Percentiles rank a stretch among this genome's conserved stretches.
phyloP scores from a whole-genome alignment of 2,888 invertebrate species.

The Drosophila antonietae region DNA sequence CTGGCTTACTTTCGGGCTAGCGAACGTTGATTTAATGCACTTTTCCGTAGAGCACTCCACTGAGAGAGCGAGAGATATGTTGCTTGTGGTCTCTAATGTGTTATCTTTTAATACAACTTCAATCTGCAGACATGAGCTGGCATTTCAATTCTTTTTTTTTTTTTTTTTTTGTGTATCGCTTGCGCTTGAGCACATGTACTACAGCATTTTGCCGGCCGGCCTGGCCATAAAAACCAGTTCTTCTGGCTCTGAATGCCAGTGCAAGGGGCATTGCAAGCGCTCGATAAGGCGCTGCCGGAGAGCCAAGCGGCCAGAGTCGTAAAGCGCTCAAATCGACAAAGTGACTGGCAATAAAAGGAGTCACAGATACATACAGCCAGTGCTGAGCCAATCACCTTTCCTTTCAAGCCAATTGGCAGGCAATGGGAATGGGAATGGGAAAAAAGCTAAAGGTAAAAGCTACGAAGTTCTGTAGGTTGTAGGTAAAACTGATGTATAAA shows the following conservation, averaged over 20 bases:
- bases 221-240: constrained; percentile 68
- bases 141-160: constrained; percentile 28
- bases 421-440: not conserved
- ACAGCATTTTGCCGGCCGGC: constrained; percentile 67
- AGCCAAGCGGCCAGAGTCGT: constrained; percentile 25
- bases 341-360: constrained; percentile 58
- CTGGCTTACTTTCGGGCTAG: constrained; percentile 70
- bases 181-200: constrained; percentile 33
- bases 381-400: constrained; percentile 4
- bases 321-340: constrained; percentile 42
- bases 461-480: not conserved
- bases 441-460: not conserved
- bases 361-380: constrained; percentile 25
- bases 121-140: constrained; percentile 69
- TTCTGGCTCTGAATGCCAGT: constrained; percentile 41
- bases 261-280: constrained; percentile 34
- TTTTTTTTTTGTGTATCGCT: constrained; percentile 22
- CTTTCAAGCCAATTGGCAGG: not conserved
- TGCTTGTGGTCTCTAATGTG: constrained; percentile 57
- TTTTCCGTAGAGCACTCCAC: constrained; percentile 46
- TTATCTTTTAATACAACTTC: constrained; percentile 76
- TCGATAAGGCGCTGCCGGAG: constrained; percentile 30
- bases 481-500: not conserved
- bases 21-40: constrained; percentile 59
- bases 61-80: constrained; percentile 11